Evolutionary conservation across 1,140 invertebrate species (phyloP).

Genomic region (Goniozus legneri): DNA sequence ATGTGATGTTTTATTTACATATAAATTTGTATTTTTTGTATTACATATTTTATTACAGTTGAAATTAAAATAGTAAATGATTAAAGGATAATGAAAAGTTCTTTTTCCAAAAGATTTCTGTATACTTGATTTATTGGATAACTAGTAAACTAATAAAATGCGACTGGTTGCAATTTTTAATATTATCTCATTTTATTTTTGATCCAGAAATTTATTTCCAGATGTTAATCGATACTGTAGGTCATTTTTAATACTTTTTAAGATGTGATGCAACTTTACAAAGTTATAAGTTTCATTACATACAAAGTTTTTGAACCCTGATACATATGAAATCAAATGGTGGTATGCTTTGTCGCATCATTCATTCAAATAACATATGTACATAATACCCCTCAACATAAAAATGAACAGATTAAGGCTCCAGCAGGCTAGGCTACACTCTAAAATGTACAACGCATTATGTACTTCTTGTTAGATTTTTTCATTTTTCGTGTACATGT

Average conservation of each 20-base stretch:
- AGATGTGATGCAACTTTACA: slow-evolving; percentile 50
- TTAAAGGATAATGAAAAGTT: too few relatives aligned
- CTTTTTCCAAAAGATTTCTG: too few relatives aligned
- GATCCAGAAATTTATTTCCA: too few relatives aligned
- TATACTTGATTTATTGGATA: too few relatives aligned
- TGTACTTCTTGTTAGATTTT: slow-evolving; percentile 38
- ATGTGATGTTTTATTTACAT: slow-evolving; percentile 31
- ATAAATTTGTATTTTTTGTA: slow-evolving; percentile 23
- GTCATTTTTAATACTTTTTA: slow-evolving; percentile 20
- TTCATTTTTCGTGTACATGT: slow-evolving; percentile 37
- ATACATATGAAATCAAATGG: slow-evolving; percentile 41
- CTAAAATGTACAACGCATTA: slow-evolving; percentile 55
- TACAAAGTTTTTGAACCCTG: slow-evolving; percentile 41
- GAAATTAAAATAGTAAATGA: too few relatives aligned
- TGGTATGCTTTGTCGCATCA: slow-evolving; percentile 46
- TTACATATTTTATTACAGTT: background rate
- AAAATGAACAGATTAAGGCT: slow-evolving; percentile 56
- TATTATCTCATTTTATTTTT: too few relatives aligned
- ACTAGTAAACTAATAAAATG: too few relatives aligned
- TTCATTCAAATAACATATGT: slow-evolving; percentile 54
- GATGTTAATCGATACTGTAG: too few relatives aligned
- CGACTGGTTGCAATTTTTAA: too few relatives aligned
- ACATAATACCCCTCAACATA: slow-evolving; percentile 49
- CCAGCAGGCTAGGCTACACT: slow-evolving; percentile 53
- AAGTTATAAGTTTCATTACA: slow-evolving; percentile 43